These are phyloP conservation scores for Pachyramphus minor DNA, from an alignment of 2,113 vertebrate species.

Conservation along the genomic window DNA sequence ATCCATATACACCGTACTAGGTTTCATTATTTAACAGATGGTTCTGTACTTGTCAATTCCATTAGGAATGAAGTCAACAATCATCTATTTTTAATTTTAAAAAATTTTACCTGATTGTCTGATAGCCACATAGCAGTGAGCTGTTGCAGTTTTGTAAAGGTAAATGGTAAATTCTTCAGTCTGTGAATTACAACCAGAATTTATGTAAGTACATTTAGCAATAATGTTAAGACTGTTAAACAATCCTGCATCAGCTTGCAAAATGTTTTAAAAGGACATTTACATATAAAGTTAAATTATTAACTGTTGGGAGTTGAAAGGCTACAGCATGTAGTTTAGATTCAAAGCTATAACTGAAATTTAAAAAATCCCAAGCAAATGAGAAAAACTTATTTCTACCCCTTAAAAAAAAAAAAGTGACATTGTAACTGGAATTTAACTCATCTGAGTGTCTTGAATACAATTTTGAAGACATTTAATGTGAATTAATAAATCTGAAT, in stretches of 20 bases:
- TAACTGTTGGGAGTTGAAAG: background rate
- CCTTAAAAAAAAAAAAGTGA: background rate
- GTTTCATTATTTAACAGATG: background rate
- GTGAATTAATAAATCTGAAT: background rate
- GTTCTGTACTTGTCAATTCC: background rate
- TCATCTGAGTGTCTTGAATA: background rate
- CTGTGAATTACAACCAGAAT: conserved; percentile 69
- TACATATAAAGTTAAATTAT: background rate
- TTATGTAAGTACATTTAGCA: background rate
- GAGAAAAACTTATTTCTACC: background rate
- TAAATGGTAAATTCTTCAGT: conserved; percentile 93
- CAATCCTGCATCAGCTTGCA: background rate
- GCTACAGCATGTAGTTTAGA: background rate
- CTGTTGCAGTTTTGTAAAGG: conserved; percentile 92
- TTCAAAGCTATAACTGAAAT: background rate
- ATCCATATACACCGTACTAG: background rate
- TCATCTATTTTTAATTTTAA: background rate
- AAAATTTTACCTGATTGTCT: conserved; percentile 90
- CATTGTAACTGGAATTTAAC: background rate
- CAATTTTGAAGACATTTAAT: background rate
- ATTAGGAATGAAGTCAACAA: background rate
- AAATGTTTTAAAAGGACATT: background rate
- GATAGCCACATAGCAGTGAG: conserved; percentile 99
- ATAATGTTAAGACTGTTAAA: background rate
- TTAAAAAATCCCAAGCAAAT: fast-evolving